Evolutionary conservation across 2,888 invertebrate genomes (phyloP), one percentile per base, ranked within the genome.

Genomic region (Dorcus parallelipipedus): DNA sequence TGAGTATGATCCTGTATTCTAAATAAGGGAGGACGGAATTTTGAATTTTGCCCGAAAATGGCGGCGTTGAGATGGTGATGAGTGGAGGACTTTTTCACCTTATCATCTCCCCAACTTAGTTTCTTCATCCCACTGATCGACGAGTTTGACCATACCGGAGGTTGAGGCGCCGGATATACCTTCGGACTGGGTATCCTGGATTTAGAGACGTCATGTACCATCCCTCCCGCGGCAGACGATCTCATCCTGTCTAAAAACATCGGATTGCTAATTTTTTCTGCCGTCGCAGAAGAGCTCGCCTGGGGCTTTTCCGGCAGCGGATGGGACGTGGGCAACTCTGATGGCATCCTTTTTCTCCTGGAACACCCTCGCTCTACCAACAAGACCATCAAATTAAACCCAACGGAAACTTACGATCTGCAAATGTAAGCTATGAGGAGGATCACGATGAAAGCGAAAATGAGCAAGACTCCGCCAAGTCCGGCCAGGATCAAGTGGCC

Each of bases 341-440:
- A 58, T 20, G 56, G 48, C 10, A 61, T 51, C 49, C 67, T 59
- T 52, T 56, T 65, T 43, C 58, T 64, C 10, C 66, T 66, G 42
- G 42, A 42, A 42, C 5, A 6, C 1, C 14, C 14, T 42, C 14
- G 8, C 42, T 14, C 14, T 42, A 10, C 14, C 7, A 10, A 41
- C 41, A 41, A n/a, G 41, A 6, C 14, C 41, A 20, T 40, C 10
- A 38, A 40, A 49, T 49, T 42, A 42, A 17, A 26, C n/a, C n/a
- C n/a, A 38, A 23, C 26, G 26, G 6, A 33, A 59, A 81, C 86
- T 82, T 73, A 88, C 84, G 84, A 85, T 73, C 86, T 88, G 71
- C 88, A 89, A 71, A 93, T 91, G 76, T 93, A 92, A 53, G 86
- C 82, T 40, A 91, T 85, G 43, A 94, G 82, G 38, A 88, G 83